These are phyloP conservation scores for Unio delphinus DNA, from an alignment of 2,888 invertebrate species.

Conservation along the genomic window DNA sequence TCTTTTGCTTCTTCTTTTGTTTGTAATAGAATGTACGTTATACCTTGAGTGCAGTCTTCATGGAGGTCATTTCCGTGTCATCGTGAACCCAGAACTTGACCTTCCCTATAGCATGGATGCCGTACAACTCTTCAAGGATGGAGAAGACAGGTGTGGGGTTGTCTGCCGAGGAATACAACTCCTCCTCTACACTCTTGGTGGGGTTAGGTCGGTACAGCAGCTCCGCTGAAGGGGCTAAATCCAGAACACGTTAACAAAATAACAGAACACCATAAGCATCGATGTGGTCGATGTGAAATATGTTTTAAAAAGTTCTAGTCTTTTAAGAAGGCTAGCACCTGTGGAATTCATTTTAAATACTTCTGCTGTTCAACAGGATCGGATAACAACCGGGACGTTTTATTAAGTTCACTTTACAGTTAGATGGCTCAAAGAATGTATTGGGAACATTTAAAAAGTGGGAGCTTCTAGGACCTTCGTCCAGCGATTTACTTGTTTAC, in stretches of 20 bases:
- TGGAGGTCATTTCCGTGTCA: constrained; percentile 47
- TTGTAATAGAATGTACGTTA: neutral
- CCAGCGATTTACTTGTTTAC: too few species aligned
- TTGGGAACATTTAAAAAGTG: too few species aligned
- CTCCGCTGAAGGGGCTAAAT: constrained; percentile 43
- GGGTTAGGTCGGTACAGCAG: constrained; percentile 48
- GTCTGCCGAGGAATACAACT: constrained; percentile 47
- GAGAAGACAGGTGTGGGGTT: constrained; percentile 50
- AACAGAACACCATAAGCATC: constrained; percentile 5
- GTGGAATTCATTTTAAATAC: too few species aligned
- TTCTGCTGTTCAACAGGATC: too few species aligned
- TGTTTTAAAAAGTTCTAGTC: too few species aligned
- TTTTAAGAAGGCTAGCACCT: too few species aligned
- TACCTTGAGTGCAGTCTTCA: constrained; percentile 44
- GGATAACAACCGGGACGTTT: too few species aligned
- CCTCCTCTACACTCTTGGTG: constrained; percentile 39
- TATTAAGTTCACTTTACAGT: too few species aligned
- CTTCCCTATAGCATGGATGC: constrained; percentile 44
- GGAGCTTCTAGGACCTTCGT: too few species aligned
- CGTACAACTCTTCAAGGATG: constrained; percentile 45
- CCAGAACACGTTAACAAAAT: neutral
- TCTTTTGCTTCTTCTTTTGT: too few species aligned
- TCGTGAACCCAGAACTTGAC: constrained; percentile 54
- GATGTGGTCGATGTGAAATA: neutral
- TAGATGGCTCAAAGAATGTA: too few species aligned